phyloP scores from a whole-genome alignment of 1,140 invertebrate species.

The Trachelipus rathkii region DNA sequence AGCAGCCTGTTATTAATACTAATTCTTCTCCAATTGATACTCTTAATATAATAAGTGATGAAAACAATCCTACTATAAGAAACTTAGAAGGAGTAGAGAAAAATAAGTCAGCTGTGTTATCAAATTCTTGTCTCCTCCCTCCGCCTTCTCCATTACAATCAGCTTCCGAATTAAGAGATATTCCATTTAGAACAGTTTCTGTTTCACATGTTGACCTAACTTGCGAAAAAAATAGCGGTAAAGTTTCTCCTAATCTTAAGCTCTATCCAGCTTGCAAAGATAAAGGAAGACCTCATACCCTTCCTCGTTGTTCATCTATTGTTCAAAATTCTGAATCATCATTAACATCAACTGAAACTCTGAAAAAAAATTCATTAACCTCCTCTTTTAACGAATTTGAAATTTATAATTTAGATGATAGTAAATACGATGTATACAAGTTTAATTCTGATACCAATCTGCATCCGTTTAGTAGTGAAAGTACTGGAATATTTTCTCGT shows the following conservation, averaged over 20 bases:
- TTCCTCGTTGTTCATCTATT: conserved; percentile 26
- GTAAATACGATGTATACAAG: too few species aligned
- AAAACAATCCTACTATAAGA: not conserved
- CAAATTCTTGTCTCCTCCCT: conserved; percentile 21
- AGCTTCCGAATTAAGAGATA: conserved; percentile 29
- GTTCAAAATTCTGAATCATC: not conserved
- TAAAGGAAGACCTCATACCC: conserved; percentile 33
- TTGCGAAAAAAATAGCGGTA: conserved; percentile 28
- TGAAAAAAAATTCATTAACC: not conserved
- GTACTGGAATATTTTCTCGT: too few species aligned
- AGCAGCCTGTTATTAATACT: conserved; percentile 18
- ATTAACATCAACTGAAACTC: not conserved
- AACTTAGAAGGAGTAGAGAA: not conserved
- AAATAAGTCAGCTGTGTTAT: conserved; percentile 22
- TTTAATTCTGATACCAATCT: too few species aligned
- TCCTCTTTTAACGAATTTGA: not conserved
- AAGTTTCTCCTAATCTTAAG: conserved; percentile 31
- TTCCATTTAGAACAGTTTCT: conserved; percentile 37
- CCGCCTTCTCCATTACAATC: conserved; percentile 30
- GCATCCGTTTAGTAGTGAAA: too few species aligned
- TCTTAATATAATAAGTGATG: not conserved
- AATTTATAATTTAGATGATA: too few species aligned
- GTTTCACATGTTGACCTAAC: conserved; percentile 38
- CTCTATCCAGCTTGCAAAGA: conserved; percentile 36
- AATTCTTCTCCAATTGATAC: conserved; percentile 12